phyloP scores from a whole-genome alignment of 2,797 vertebrate species.

The Typhlichthys eigenmanni region DNA sequence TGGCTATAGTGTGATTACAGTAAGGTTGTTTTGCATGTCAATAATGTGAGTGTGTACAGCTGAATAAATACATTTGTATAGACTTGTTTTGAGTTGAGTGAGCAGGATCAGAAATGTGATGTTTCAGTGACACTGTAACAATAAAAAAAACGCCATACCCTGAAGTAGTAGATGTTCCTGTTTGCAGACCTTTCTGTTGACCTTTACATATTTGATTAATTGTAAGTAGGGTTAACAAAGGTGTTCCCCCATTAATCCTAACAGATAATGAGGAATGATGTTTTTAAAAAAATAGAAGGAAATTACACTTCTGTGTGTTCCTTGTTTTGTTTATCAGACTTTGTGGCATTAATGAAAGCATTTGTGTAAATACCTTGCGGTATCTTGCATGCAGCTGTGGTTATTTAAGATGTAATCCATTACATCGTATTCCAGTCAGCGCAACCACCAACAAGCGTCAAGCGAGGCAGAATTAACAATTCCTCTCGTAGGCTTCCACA shows the following conservation, averaged over 20 bases:
- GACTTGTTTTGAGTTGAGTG: too few species aligned
- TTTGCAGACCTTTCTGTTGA: neutral
- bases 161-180: neutral
- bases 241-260: neutral
- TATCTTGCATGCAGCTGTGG: neutral
- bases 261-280: neutral
- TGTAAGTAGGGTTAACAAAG: neutral
- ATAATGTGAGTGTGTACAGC: too few species aligned
- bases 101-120: too few species aligned
- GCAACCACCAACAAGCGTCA: conserved; percentile 25
- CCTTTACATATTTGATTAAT: neutral
- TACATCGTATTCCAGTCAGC: conserved; percentile 34
- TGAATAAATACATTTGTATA: too few species aligned
- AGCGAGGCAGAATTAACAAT: conserved; percentile 48
- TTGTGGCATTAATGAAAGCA: neutral
- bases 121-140: too few species aligned
- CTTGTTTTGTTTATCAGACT: neutral
- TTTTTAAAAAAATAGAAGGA: neutral
- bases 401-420: conserved; percentile 30
- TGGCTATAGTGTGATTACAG: too few species aligned
- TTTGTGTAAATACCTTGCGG: conserved; percentile 5
- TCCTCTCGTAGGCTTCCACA: conserved; percentile 45
- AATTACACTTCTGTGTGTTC: neutral
- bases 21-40: too few species aligned
- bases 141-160: neutral